These are phyloP conservation scores for Drosophila auraria DNA, from an alignment of 1,140 invertebrate genomes.

Conservation along the genomic window DNA sequence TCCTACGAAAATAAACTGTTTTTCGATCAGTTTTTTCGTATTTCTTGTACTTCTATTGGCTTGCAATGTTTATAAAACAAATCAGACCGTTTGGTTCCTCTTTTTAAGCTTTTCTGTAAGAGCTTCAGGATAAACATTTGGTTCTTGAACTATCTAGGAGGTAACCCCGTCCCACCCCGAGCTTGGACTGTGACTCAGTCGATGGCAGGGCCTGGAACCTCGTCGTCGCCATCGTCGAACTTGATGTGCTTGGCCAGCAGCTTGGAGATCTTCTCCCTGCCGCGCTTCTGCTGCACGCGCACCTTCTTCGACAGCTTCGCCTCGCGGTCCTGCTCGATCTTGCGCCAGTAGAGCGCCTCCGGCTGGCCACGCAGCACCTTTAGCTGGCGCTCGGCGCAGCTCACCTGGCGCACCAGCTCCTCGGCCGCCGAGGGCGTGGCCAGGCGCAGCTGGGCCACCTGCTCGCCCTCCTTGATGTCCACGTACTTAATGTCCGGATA, in stretches of 20 bases:
- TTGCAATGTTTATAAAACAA: slow-evolving; percentile 5
- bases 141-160: background rate
- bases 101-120: background rate
- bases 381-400: slow-evolving; percentile 67
- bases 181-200: slow-evolving; percentile 1
- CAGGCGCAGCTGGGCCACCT: slow-evolving; percentile 87
- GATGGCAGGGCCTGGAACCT: slow-evolving; percentile 6
- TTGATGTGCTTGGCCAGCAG: slow-evolving; percentile 88
- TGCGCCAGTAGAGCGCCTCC: slow-evolving; percentile 89
- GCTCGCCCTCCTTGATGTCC: slow-evolving; percentile 87
- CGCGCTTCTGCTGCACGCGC: slow-evolving; percentile 86
- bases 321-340: slow-evolving; percentile 87
- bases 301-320: slow-evolving; percentile 87
- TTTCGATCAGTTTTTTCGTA: background rate
- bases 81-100: background rate
- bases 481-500: slow-evolving; percentile 88
- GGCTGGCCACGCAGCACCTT: slow-evolving; percentile 86
- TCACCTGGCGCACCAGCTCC: slow-evolving; percentile 78
- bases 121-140: background rate
- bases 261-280: slow-evolving; percentile 88
- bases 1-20: background rate
- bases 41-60: background rate
- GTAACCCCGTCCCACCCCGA: background rate
- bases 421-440: slow-evolving; percentile 87
- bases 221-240: slow-evolving; percentile 86